These are phyloP conservation scores for Tachyglossus aculeatus DNA, from an alignment of 2,797 vertebrate genomes.

Conservation along the genomic window DNA sequence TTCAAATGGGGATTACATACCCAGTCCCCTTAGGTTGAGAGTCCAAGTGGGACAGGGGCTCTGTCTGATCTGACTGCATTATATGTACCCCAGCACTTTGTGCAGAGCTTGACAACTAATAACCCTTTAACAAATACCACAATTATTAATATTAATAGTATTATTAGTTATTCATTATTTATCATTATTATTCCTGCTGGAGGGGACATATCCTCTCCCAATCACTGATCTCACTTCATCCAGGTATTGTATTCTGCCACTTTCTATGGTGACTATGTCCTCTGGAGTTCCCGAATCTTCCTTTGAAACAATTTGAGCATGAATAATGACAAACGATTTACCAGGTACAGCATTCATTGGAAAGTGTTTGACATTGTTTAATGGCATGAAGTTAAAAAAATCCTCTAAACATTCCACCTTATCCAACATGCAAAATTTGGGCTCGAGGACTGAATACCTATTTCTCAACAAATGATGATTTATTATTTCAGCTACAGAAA, in stretches of 20 bases:
- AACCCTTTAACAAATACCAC: too few species aligned
- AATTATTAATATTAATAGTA: too few species aligned
- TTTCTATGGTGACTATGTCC: background rate
- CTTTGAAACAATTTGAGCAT: background rate
- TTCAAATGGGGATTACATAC: too few species aligned
- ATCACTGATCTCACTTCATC: conserved; percentile 21
- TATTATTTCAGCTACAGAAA: conserved; percentile 63
- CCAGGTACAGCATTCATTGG: background rate
- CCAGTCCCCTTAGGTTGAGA: too few species aligned
- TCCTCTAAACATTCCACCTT: background rate
- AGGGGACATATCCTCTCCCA: conserved; percentile 20
- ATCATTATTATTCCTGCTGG: too few species aligned
- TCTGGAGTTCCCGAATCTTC: conserved; percentile 1
- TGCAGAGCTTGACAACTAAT: too few species aligned
- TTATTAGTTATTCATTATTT: too few species aligned
- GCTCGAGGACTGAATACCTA: conserved; percentile 9
- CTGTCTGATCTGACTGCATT: too few species aligned
- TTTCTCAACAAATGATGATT: conserved; percentile 54
- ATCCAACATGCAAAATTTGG: background rate
- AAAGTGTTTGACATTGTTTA: conserved; percentile 3
- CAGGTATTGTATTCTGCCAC: conserved; percentile 19
- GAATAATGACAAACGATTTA: conserved; percentile 18
- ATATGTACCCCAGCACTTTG: too few species aligned
- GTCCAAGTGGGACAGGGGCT: too few species aligned
- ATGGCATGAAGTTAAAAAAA: conserved; percentile 1